Conservation (phyloP, 2,797 vertebrate species). For the Perodicticus potto region DNA sequence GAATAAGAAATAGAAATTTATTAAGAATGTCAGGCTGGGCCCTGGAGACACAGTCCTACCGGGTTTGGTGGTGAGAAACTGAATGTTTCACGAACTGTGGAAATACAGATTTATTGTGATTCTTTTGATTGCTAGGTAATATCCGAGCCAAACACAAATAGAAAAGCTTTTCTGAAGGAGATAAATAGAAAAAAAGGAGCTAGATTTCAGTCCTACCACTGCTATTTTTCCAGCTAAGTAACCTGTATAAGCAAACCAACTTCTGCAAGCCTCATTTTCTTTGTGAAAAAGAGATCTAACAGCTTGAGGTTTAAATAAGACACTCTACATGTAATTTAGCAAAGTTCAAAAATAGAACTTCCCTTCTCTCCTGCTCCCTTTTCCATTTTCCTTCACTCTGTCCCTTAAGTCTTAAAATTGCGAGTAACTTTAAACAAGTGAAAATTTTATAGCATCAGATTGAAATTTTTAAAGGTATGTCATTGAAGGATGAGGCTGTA, state of each 20-base stretch:
- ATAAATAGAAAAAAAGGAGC: background rate
- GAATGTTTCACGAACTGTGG: background rate
- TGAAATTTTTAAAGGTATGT: background rate
- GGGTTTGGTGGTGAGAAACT: background rate
- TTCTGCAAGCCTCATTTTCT: constrained; percentile 7
- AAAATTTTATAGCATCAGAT: background rate
- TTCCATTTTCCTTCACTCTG: background rate
- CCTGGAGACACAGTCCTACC: background rate
- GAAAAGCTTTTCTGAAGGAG: background rate
- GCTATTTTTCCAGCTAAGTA: background rate
- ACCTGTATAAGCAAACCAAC: background rate
- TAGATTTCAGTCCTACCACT: background rate
- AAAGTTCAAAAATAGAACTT: background rate
- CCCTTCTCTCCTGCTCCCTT: background rate
- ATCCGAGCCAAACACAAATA: background rate
- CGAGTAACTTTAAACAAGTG: background rate
- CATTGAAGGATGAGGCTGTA: background rate
- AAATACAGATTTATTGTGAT: background rate
- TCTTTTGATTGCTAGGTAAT: background rate
- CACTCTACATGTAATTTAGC: background rate
- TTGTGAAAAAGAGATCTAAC: constrained; percentile 17
- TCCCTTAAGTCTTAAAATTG: background rate
- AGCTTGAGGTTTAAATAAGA: background rate
- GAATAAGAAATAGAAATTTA: background rate
- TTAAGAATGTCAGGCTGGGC: background rate